Conservation (phyloP, 2,888 invertebrate species). For the Drosophila crucigera region DNA sequence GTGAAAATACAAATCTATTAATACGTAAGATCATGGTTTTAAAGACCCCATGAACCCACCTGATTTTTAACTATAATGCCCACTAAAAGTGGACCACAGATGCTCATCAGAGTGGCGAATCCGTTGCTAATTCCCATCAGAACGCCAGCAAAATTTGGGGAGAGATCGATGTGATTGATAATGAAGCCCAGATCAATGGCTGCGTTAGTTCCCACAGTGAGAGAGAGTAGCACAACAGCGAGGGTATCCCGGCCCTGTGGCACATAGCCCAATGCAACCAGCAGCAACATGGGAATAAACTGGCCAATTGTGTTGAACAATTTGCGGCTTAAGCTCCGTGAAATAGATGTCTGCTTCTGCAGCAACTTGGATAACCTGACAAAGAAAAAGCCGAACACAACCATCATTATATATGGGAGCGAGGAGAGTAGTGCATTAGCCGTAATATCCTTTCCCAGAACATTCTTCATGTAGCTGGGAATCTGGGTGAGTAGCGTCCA, state of each 20-base stretch:
- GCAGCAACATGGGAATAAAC: conserved; percentile 86
- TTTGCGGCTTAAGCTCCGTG: conserved; percentile 82
- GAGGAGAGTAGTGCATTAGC: conserved; percentile 87
- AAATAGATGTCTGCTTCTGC: conserved; percentile 83
- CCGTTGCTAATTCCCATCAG: conserved; percentile 90
- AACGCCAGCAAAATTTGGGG: conserved; percentile 89
- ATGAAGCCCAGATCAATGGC: conserved; percentile 87
- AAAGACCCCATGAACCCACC: conserved; percentile 82
- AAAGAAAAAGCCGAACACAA: conserved; percentile 86
- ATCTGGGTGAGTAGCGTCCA: conserved; percentile 90
- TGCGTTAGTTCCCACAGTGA: conserved; percentile 88
- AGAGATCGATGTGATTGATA: conserved; percentile 89
- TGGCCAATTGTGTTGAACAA: conserved; percentile 83
- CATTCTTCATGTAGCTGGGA: conserved; percentile 89
- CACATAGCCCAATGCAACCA: conserved; percentile 87
- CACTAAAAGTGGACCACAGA: conserved; percentile 88
- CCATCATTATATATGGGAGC: conserved; percentile 86
- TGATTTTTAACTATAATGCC: conserved; percentile 87
- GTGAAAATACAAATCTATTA: conserved; percentile 37
- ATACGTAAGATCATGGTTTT: neutral
- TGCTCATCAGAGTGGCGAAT: conserved; percentile 88
- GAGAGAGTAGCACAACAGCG: conserved; percentile 86
- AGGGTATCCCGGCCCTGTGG: conserved; percentile 76
- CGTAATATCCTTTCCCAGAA: conserved; percentile 90
- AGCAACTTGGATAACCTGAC: conserved; percentile 86